Evolutionary conservation across 2,888 invertebrate species (phyloP).

Genomic region (Trisateles emortualis): DNA sequence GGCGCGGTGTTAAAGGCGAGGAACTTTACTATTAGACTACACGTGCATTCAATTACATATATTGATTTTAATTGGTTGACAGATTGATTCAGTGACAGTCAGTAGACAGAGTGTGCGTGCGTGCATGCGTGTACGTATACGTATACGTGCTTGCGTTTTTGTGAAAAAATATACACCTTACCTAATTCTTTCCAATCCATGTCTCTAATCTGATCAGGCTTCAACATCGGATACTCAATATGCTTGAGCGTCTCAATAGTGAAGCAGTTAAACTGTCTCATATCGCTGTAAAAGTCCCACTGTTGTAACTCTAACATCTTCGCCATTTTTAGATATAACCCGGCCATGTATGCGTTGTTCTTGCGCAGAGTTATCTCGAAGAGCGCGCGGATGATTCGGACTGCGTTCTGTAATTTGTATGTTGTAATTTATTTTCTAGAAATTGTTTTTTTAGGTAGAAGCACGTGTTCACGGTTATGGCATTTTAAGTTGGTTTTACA

Average conservation of each 20-base stretch:
- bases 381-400: conserved; percentile 95
- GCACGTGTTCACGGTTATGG: too few relatives aligned
- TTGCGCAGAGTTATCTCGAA: conserved; percentile 97
- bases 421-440: not conserved
- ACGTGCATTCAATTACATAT: too few relatives aligned
- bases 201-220: conserved; percentile 92
- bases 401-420: conserved; percentile 91
- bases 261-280: conserved; percentile 94
- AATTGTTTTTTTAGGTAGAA: too few relatives aligned
- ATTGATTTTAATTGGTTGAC: not conserved
- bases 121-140: too few relatives aligned
- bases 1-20: too few relatives aligned
- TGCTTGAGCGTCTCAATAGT: conserved; percentile 93
- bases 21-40: too few relatives aligned
- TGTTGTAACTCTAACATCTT: conserved; percentile 97
- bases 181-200: conserved; percentile 96
- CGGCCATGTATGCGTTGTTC: conserved; percentile 96
- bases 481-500: too few relatives aligned
- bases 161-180: conserved; percentile 50
- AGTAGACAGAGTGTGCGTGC: too few relatives aligned
- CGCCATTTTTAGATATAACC: conserved; percentile 93
- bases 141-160: too few relatives aligned
- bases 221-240: conserved; percentile 92
- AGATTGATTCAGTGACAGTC: not conserved
- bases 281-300: conserved; percentile 95